phyloP scores from a whole-genome alignment of 2,113 vertebrate species.

The Struthio camelus region DNA sequence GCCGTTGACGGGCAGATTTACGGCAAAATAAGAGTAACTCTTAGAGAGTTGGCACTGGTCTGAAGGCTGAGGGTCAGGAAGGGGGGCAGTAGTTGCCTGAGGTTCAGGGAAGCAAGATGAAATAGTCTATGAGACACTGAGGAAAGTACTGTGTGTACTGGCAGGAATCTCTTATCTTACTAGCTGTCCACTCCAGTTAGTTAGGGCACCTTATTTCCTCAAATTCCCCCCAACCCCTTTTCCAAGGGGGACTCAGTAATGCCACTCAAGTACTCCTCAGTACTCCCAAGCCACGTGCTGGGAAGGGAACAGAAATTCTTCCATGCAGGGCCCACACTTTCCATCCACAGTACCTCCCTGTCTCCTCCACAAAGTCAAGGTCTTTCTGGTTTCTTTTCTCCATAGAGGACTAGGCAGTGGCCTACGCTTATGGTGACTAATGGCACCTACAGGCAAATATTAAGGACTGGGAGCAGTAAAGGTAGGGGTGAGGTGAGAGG shows the following conservation, averaged over 20 bases:
- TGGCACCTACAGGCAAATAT: neutral
- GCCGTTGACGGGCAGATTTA: neutral
- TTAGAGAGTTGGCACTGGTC: neutral
- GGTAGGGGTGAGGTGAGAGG: neutral
- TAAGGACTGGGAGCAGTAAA: neutral
- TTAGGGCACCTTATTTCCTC: neutral
- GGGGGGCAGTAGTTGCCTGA: neutral
- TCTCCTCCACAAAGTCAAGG: neutral
- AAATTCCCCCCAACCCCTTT: neutral
- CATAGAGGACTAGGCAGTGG: rapidly evolving
- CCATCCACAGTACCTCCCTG: neutral
- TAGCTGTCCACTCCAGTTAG: neutral
- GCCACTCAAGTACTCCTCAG: neutral
- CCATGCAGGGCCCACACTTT: neutral
- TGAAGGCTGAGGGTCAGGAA: neutral
- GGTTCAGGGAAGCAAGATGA: neutral
- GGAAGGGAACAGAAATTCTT: neutral
- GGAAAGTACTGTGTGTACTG: neutral
- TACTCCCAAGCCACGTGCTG: neutral
- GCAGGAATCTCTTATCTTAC: neutral
- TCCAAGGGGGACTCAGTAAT: neutral
- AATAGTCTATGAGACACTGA: neutral
- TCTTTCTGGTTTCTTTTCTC: neutral
- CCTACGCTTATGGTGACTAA: neutral
- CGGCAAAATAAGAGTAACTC: neutral